Base-by-base conservation (phyloP, 2,113 vertebrate species). In the Gorsachius goisagi region DNA sequence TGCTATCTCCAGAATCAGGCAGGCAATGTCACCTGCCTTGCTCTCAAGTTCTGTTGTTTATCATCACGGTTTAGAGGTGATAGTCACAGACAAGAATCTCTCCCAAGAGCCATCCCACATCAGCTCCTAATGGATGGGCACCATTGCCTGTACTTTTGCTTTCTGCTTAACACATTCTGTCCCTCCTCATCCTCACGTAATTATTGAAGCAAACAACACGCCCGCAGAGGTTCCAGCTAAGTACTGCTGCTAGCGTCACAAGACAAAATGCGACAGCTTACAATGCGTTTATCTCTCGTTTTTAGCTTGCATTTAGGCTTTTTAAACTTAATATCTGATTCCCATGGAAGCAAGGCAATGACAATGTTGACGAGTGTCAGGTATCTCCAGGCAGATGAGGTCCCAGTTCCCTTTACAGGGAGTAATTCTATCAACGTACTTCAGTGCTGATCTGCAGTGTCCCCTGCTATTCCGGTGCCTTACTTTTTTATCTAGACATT, bases 251-350 rank as follows among this genome's bases (percentile, higher is more conserved):
- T 5, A 80, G 66, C 49, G 33, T 22, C 88, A 60, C 75, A 17
- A 60, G 69, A 60, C 55, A 27, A 73, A 94, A 80, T 2, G 5
- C 0, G 0, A 45, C 79, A 76, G 41, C 53, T 93, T 28, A 74
- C 62, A 95, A 63, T 12, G 28, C 0, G 2, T 37, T 89, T 86
- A 9, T 78, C 88, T 85, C 45, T 79, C 89, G 68, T 45, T 87
- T 91, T 68, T 37, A 95, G 55, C 90, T 87, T 32, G 28, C 73
- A 44, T 94, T 85, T 86, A 88, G 39, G 55, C 74, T 90, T 95
- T 88, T 84, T 73, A 83, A 95, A 95, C 90, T 94, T 93, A 97
- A 93, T 95, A 90, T 90, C 75, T 30, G 80, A 81, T 94, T 94
- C 82, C 66, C 67, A 68, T 27, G 64, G 71, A 93, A 94, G 59